phyloP scores from a whole-genome alignment of 2,797 vertebrate species.

The Vipera ursinii region DNA sequence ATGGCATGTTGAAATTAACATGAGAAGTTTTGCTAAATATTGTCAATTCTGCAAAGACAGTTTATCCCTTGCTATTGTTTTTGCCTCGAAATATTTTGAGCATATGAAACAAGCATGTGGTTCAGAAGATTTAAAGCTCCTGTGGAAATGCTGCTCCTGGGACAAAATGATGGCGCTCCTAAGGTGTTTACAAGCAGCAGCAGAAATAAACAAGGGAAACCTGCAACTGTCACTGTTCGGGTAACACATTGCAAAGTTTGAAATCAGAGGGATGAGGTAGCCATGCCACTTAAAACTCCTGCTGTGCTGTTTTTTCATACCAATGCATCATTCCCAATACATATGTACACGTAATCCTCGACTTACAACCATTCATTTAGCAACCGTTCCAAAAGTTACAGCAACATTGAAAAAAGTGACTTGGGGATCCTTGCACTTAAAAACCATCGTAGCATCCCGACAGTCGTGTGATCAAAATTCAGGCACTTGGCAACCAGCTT shows the following conservation, averaged over 20 bases:
- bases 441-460: neutral
- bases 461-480: neutral
- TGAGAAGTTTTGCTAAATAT: neutral
- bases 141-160: neutral
- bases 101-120: neutral
- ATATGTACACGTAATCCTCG: neutral
- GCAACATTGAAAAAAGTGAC: neutral
- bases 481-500: neutral
- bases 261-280: neutral
- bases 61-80: neutral
- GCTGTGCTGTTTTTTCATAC: neutral
- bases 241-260: neutral
- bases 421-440: neutral
- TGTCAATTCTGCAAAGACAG: neutral
- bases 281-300: neutral
- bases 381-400: neutral
- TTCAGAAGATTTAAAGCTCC: neutral
- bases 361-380: neutral
- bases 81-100: neutral
- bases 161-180: neutral
- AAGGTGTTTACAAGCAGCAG: neutral
- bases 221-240: neutral
- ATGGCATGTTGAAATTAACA: too few relatives aligned
- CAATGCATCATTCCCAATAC: neutral
- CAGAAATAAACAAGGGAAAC: neutral